Evolutionary conservation across 2,113 vertebrate species (phyloP), one percentile per base, ranked within the genome.

Genomic region (Elachura formosa): DNA sequence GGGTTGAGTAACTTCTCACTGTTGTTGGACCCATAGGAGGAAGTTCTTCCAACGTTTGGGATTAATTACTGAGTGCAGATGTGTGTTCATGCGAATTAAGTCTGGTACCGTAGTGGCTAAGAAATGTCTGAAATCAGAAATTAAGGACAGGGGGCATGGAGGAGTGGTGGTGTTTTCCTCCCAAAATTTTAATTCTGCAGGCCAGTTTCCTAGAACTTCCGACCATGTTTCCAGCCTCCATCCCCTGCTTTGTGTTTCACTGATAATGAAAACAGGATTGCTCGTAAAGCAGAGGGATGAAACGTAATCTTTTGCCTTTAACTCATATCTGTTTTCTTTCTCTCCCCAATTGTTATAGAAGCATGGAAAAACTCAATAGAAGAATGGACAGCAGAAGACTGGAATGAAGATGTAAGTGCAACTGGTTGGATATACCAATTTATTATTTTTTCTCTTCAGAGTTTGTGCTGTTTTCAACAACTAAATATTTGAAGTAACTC

Each of bases 311-410:
- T 83, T 54, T 72, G 40, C 31, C 48, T 96, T 86, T 43, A 91
- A 49, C 18, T 95, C 17, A 51, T 66, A 75, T 64, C 28, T 87
- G 21, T 87, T 76, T 89, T 90, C 40, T 95, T 69, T 83, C 51
- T 56, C 43, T 56, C 31, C 45, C 23, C 31, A 94, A 51, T 93
- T 80, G 49, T 40, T 80, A 73, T 55, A 99, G 99, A 98, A 94
- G 88, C 98, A 18, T 99, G 99, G 99, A 98, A 97, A 93, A 99
- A 98, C 78, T 98, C 98, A 79, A 56, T 98, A 84, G 99, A 99
- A 90, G 99, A 99, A 71, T 99, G 99, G 99, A 98, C 98, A 74
- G 93, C 99, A 41, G 99, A 99, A 93, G 99, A 99, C 84, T 99
- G 99, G 99, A 99, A 98, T 96, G 99, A 99, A 98, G 99, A 99